Evolutionary conservation across 2,888 invertebrate genomes (phyloP).

Genomic region (Nephrotoma appendiculata): DNA sequence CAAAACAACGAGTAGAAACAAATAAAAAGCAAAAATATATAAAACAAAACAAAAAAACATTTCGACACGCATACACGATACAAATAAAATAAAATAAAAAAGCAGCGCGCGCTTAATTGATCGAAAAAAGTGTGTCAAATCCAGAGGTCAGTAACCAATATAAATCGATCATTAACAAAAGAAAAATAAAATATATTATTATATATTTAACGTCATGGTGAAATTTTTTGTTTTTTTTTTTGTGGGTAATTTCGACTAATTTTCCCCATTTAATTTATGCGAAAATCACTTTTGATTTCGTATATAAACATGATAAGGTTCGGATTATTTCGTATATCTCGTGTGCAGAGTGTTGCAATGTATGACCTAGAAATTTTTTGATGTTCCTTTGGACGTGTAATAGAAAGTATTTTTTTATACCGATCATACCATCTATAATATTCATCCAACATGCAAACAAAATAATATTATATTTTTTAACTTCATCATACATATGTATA

Average conservation of each 20-base stretch:
- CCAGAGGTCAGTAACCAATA: slow-evolving; percentile 3
- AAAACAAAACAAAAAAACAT: not conserved
- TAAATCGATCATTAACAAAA: not conserved
- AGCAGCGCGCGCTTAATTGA: not conserved
- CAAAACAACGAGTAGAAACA: not conserved
- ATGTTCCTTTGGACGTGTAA: not conserved
- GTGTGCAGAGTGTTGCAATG: not conserved
- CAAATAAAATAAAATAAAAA: not conserved
- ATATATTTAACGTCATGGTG: not conserved
- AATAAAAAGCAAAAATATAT: not conserved
- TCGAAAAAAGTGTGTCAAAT: slow-evolving; percentile 1
- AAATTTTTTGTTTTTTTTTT: not conserved
- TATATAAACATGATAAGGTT: not conserved
- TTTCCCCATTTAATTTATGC: not conserved
- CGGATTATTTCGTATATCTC: not conserved
- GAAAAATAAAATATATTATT: not conserved
- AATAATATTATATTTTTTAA: not conserved
- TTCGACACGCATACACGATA: not conserved
- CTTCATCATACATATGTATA: not conserved
- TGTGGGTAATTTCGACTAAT: not conserved
- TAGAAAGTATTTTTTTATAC: not conserved
- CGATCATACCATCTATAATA: not conserved
- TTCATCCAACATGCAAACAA: not conserved
- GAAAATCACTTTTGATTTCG: not conserved
- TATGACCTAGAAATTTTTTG: not conserved